Evolutionary conservation across 2,113 vertebrate species (phyloP).

Genomic region (Myotis davidii): DNA sequence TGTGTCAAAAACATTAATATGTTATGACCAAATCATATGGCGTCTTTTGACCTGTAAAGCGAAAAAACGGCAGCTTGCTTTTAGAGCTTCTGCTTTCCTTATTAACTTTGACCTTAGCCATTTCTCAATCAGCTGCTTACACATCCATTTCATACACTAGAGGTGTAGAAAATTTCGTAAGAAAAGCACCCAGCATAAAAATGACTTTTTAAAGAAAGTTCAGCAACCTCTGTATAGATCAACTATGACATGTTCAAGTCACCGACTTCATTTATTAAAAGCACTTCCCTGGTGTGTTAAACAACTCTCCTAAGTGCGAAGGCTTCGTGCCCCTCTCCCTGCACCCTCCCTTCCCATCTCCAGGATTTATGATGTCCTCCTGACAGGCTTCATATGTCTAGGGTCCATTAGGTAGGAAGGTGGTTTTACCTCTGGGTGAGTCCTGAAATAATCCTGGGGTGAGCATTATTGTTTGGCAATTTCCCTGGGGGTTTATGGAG

Average conservation of each 20-base stretch:
- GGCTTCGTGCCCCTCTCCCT: background rate
- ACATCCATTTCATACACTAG: slow-evolving; percentile 78
- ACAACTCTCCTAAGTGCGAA: slow-evolving; percentile 80
- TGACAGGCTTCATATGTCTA: slow-evolving; percentile 58
- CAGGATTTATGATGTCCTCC: slow-evolving; percentile 59
- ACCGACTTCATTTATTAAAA: slow-evolving; percentile 83
- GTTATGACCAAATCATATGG: slow-evolving; percentile 76
- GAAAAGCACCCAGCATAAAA: slow-evolving; percentile 83
- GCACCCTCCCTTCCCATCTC: background rate
- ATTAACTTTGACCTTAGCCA: slow-evolving; percentile 83
- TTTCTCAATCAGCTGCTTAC: slow-evolving; percentile 83
- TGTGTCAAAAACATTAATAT: slow-evolving; percentile 80
- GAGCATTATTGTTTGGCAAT: background rate
- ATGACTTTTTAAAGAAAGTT: slow-evolving; percentile 83
- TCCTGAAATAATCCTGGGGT: slow-evolving; percentile 32
- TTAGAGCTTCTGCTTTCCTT: slow-evolving; percentile 81
- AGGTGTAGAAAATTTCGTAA: slow-evolving; percentile 79
- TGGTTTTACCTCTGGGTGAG: slow-evolving; percentile 62
- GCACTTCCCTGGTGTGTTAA: slow-evolving; percentile 77
- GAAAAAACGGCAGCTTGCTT: slow-evolving; percentile 59
- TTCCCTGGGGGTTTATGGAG: slow-evolving; percentile 11
- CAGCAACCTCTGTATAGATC: slow-evolving; percentile 79
- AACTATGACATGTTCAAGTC: slow-evolving; percentile 75
- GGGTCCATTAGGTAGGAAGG: slow-evolving; percentile 61
- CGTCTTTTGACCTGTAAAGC: slow-evolving; percentile 73